Evolutionary conservation across 2,113 vertebrate genomes (phyloP).

Genomic region (Pedetes capensis): DNA sequence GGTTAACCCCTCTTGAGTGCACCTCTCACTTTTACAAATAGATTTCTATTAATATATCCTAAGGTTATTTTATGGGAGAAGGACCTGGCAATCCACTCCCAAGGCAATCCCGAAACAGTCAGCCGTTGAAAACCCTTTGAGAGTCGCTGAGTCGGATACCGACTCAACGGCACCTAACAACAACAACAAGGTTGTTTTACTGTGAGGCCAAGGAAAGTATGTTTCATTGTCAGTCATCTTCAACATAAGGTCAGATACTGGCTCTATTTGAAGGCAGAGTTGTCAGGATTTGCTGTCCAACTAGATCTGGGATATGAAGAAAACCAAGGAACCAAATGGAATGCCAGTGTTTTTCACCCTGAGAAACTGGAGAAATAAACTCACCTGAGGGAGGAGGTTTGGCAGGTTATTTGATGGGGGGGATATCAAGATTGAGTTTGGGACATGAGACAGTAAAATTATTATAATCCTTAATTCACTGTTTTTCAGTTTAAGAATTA

Average conservation of each 20-base stretch:
- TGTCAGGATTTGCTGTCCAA: not conserved
- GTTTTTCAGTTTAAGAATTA: not conserved
- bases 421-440: not conserved
- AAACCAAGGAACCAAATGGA: not conserved
- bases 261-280: not conserved
- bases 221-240: not conserved
- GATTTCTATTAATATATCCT: not conserved
- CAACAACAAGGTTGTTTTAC: too few relatives aligned
- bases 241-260: not conserved
- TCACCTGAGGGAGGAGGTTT: not conserved
- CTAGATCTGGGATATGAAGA: not conserved
- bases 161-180: too few relatives aligned
- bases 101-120: too few relatives aligned
- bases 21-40: not conserved
- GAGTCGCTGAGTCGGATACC: too few relatives aligned
- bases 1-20: not conserved
- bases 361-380: not conserved
- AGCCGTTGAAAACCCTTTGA: too few relatives aligned
- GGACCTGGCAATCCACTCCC: too few relatives aligned
- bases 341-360: not conserved
- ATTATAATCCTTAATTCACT: not conserved
- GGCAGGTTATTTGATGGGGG: too few relatives aligned
- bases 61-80: not conserved
- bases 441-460: not conserved
- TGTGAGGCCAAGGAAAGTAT: not conserved